Evolutionary conservation across 2,797 vertebrate species (phyloP), one percentile per base, ranked within the genome.

Genomic region (Lagodon rhomboides): DNA sequence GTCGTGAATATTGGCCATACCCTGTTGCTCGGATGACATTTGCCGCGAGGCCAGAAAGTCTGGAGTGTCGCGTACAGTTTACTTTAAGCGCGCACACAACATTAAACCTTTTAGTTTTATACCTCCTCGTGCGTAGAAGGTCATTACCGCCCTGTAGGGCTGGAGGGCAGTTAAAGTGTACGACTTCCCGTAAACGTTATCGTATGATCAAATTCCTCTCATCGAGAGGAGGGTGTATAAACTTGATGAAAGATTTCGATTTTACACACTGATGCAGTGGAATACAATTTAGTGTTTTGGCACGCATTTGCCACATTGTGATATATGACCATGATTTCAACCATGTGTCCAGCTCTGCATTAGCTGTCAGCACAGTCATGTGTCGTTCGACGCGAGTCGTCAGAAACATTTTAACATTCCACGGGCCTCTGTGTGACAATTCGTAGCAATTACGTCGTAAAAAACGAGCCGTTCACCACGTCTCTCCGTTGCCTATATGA

Each of bases 1-100:
- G 27, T 65, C 74, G 73, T 82, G 20, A 43, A 20, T 51, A 4
- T 30, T 27, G 56, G 22, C 27, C 54, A 27, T 17, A 10, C 50
- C 54, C 56, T 17, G 12, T 12, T 43, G 30, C 51, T 73, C 27
- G 34, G 5, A 49, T 43, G 18, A 25, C 25, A 44, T 46, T 74
- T 22, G 8, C 20, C 53, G 1, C 3, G 8, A 64, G 67, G 49
- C 9, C 20, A 49, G 44, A 13, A 23, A 30, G 43, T 43, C 27
- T 55, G 46, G 46, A 60, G 23, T 38, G 25, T n/a, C 12, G 23
- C 3, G 2, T 16, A 41, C 3, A 16, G 20, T 54, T 27, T 53
- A 44, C 10, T 55, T 20, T 30, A 1, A 53, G 25, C 27, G 2
- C 38, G 3, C 23, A 50, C 15, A 61, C 27, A 43, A 18, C 9